Evolutionary conservation across 2,797 vertebrate species (phyloP).

Genomic region (Petrocephalus sullivani): DNA sequence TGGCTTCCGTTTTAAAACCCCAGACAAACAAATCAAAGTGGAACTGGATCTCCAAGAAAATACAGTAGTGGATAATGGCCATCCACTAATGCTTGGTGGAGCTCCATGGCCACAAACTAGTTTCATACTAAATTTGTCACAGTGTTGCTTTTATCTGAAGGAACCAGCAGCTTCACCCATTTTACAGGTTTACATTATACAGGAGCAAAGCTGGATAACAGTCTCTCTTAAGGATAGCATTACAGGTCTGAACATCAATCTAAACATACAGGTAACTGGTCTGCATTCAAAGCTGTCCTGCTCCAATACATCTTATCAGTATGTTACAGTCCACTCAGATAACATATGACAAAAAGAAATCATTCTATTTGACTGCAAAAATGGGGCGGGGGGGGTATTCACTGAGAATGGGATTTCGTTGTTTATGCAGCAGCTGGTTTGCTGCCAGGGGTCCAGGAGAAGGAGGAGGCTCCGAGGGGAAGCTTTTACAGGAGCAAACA

Average conservation of each 20-base stretch:
- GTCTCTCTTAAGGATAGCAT: background rate
- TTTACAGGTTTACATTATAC: background rate
- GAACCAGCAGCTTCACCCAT: background rate
- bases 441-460: background rate
- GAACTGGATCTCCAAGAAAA: background rate
- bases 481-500: background rate
- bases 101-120: background rate
- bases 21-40: background rate
- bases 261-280: background rate
- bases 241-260: background rate
- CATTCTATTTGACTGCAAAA: background rate
- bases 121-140: background rate
- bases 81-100: background rate
- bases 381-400: background rate
- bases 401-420: background rate
- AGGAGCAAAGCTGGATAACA: background rate
- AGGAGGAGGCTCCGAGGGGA: background rate
- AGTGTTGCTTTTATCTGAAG: background rate
- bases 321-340: background rate
- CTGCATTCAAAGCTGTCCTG: background rate
- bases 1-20: background rate
- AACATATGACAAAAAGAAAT: background rate
- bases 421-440: background rate
- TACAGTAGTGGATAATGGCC: background rate
- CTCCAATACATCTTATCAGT: background rate